These are phyloP conservation scores for Vombatus ursinus DNA, from an alignment of 2,113 vertebrate genomes.

Conservation along the genomic window DNA sequence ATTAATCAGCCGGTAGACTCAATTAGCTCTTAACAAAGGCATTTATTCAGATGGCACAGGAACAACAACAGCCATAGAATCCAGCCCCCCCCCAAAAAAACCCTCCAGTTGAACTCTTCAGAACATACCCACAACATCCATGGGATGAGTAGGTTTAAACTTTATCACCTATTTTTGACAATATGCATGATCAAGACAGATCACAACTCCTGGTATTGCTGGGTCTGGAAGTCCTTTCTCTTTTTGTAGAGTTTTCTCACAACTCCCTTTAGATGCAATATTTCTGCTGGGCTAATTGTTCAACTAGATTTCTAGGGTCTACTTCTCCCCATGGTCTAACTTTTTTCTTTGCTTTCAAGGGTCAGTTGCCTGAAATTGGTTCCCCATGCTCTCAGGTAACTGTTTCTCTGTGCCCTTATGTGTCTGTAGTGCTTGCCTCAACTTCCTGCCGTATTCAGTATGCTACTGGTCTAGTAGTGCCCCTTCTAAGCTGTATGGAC, in stretches of 20 bases:
- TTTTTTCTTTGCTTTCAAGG: neutral
- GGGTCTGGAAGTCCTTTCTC: neutral
- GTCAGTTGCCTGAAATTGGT: neutral
- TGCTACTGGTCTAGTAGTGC: neutral
- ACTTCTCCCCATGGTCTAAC: neutral
- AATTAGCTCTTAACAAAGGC: neutral
- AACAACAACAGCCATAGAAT: neutral
- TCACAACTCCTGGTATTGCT: neutral
- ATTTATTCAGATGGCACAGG: neutral
- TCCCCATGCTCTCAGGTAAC: neutral
- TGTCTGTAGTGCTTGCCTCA: neutral
- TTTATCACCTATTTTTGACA: neutral
- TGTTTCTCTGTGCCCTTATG: neutral
- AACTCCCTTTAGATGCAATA: neutral
- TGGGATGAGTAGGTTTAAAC: neutral
- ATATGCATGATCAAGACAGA: neutral
- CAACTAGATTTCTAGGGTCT: neutral
- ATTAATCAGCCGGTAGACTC: neutral
- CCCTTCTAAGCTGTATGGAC: neutral
- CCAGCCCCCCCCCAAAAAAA: neutral
- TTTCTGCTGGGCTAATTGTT: neutral
- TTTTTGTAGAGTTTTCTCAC: neutral
- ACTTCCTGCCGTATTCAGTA: neutral
- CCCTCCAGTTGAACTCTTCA: neutral
- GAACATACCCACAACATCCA: neutral